Evolutionary conservation across 2,797 vertebrate genomes (phyloP), one percentile per base, ranked within the genome.

Genomic region (Gila robusta): DNA sequence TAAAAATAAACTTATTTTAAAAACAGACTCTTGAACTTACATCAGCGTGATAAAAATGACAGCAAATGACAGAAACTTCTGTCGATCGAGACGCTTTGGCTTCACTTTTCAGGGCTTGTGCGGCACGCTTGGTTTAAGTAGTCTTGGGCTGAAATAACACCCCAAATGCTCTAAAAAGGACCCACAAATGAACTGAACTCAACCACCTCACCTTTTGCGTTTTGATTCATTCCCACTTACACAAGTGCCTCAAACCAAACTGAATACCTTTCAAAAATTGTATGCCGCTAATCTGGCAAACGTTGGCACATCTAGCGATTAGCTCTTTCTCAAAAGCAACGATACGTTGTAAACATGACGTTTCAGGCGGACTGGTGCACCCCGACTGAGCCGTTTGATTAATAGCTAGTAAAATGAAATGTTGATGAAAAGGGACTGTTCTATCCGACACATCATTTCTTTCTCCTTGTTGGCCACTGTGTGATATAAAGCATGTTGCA

Each of bases 401-500:
- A 66, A 70, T 23, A 21, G 19, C 23, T 23, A 44, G 39, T 64
- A 17, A 79, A 44, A 64, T 52, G 23, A 49, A 87, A 73, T 12
- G 54, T 59, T 56, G 76, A 83, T 79, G 66, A 47, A 49, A 66
- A 41, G 84, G n/a, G 70, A 59, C n/a, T 39, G 12, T 83, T 73
- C 39, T 9, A 16, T 73, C 1, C 12, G 17, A 39, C 28, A 69
- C 74, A 47, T 62, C 3, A 47, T 81, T 81, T 77, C 66, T 78
- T 35, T 81, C 9, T 41, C n/a, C 37, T 62, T 32, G 62, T 78
- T 82, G 71, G 71, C 37, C 21, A 64, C 78, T 39, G 35, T 87
- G 28, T 82, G 69, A 83, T 87, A 69, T 73, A 87, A 79, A 78
- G 59, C 82, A 54, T 70, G 72, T 66, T 67, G 62, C 28, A 35